These are phyloP conservation scores for Drosophila sturtevanti DNA, from an alignment of 1,140 invertebrate genomes.

Conservation along the genomic window DNA sequence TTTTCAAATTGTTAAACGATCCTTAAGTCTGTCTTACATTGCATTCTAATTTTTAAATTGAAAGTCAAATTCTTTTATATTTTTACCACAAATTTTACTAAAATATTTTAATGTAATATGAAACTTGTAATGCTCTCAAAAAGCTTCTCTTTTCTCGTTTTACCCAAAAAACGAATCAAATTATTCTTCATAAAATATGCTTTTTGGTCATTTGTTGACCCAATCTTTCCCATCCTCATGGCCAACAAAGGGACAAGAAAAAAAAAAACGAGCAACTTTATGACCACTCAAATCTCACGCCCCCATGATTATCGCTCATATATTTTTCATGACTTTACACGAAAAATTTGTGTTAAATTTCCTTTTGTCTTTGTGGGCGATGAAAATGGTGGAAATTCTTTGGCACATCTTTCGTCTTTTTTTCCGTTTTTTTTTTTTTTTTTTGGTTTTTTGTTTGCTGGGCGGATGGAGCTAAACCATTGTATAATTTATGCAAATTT, in stretches of 20 bases:
- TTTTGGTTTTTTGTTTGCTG: slow-evolving; percentile 8
- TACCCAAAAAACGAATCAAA: neutral
- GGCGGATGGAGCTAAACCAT: slow-evolving; percentile 10
- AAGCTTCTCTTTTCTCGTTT: neutral
- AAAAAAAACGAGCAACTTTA: slow-evolving; percentile 7
- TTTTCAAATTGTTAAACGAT: no score
- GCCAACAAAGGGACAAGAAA: slow-evolving; percentile 1
- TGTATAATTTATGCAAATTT: slow-evolving; percentile 58
- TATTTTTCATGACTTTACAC: slow-evolving; percentile 37
- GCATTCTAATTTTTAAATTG: neutral
- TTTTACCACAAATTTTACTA: neutral
- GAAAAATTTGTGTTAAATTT: slow-evolving; percentile 32
- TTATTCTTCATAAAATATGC: slow-evolving; percentile 12
- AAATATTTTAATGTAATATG: neutral
- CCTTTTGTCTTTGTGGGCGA: slow-evolving; percentile 18
- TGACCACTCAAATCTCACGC: slow-evolving; percentile 17
- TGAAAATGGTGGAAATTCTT: slow-evolving; percentile 5
- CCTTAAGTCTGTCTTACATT: no score
- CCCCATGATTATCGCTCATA: slow-evolving; percentile 35
- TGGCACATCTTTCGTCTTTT: slow-evolving; percentile 2
- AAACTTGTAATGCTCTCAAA: neutral
- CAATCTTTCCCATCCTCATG: neutral
- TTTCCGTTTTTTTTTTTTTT: neutral
- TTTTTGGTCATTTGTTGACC: slow-evolving; percentile 18
- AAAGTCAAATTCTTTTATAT: neutral